Base-by-base conservation (phyloP, 2,888 invertebrate species). In the Alviniconcha strummeri region DNA sequence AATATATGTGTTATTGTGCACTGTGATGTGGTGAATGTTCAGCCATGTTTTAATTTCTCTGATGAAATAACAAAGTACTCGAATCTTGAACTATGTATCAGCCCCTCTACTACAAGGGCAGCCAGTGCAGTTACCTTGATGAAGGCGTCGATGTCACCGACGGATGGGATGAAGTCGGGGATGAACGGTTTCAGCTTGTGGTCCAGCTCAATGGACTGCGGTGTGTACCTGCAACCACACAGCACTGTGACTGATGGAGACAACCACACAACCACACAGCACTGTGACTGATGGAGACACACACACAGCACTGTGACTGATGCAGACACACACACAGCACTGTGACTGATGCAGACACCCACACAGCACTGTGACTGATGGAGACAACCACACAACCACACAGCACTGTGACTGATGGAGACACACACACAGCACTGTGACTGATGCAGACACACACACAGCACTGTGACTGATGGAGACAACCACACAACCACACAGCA, bases 121-220 rank as follows among this genome's bases (percentile, higher is more conserved):
- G 36, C 36, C 36, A 36, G 36, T 36, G 36, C 2, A 74, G 67
- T 15, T 83, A 98, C 97, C 95, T 99, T 99, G 72, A 99, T 95
- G 94, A 99, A 99, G 5, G 98, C 98, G 94, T 99, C 99, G 88
- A 99, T 98, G 94, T 99, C 99, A 0, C 99, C 99, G 78, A 99
- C 98, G 0, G 98, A 98, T 11, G 99, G 99, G 89, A 99, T 97
- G 94, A 96, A 99, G 91, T 99, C 99, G 0, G 99, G 98, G 83
- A 99, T 96, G 93, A 99, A 99, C 0, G 99, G 98, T 91, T 97
- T 96, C 91, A 99, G 95, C 91, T 97, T 97, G 93, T 97, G 96
- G 81, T 97, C 97, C 75, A 98, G 95, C 89, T 98, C 97, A 83
- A 98, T 96, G 90, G 96, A 96, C 94, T 98, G 98, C 0, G 99